Conservation (phyloP, 2,113 vertebrate species). For the Cephalopholis sonnerati region DNA sequence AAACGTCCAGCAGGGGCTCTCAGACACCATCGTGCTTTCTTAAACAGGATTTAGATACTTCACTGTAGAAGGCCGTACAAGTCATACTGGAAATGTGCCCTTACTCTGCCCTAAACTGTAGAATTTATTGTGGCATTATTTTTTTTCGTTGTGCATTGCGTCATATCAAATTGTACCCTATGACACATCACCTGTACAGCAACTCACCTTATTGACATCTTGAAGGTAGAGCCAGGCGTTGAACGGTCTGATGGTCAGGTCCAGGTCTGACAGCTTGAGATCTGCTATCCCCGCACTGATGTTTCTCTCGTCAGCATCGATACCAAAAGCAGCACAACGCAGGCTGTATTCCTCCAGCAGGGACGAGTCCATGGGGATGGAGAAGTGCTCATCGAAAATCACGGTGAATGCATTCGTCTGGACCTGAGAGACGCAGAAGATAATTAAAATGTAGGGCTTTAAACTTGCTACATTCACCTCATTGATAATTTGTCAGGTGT, state of each 20-base stretch:
- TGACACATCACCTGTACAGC: background rate
- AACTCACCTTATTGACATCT: conserved; percentile 92
- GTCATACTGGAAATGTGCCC: background rate
- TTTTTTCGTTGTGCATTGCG: background rate
- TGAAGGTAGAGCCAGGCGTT: conserved; percentile 97
- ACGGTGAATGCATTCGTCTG: conserved; percentile 92
- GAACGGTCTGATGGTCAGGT: conserved; percentile 91
- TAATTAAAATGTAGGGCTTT: background rate
- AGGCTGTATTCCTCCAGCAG: conserved; percentile 92
- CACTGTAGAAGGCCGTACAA: background rate
- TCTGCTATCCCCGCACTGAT: conserved; percentile 92
- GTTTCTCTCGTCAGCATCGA: conserved; percentile 91
- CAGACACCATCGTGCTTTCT: conserved; percentile 20
- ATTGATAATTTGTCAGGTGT: background rate
- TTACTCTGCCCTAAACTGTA: background rate
- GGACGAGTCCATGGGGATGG: conserved; percentile 87
- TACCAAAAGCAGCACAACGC: conserved; percentile 91
- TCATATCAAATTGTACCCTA: background rate
- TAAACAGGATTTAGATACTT: background rate
- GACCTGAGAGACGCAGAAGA: conserved; percentile 81
- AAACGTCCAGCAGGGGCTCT: conserved; percentile 50
- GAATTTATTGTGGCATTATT: background rate
- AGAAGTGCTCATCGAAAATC: conserved; percentile 94
- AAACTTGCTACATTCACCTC: background rate
- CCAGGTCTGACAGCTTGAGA: conserved; percentile 93